Base-by-base conservation (phyloP, 2,888 invertebrate genomes). In the Carcina quercana region DNA sequence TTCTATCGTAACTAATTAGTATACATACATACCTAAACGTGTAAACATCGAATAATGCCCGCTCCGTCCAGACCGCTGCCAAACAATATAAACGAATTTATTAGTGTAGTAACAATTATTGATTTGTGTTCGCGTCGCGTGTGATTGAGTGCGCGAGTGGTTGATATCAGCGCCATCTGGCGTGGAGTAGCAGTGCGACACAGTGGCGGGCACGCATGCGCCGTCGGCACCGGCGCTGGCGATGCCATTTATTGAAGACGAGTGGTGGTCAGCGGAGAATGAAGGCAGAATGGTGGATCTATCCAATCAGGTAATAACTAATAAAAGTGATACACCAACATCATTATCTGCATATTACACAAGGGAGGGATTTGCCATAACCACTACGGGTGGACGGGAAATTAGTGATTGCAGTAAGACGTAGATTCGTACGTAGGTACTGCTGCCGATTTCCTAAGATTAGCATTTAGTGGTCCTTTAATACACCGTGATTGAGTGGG, bases 211-310 rank as follows among this genome's bases (percentile, higher is more conserved):
- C 80, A 75, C 87, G 68, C 85, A 86, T 84, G 86, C 86, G 76
- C 83, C 86, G 84, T 74, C 84, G 75, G 86, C 79, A 70, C 85
- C 85, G 84, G 86, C 87, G 78, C 82, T 89, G 90, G 91, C 92
- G 88, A 95, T 95, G 95, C 95, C 95, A 87, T 96, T 95, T 88
- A 95, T 96, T 85, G 95, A 96, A 87, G 95, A 96, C 89, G 95
- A 96, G 76, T 88, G 95, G 73, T 96, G 96, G 96, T 93, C 95
- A 87, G 94, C 94, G 67, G 95, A 95, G 87, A 95, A 94, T 86
- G 95, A 95, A 86, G 94, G 94, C 76, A 95, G 94, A 80, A 94
- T 95, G 91, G 94, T 95, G 64, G 95, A 95, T 73, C 88, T 95
- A 68, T 91, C 94, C 56, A 91, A 91, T 75, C 92, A 93, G 89